Percentiles rank a stretch among this genome's conserved stretches.
phyloP scores from a whole-genome alignment of 2,113 vertebrate genomes.

The Numida meleagris region DNA sequence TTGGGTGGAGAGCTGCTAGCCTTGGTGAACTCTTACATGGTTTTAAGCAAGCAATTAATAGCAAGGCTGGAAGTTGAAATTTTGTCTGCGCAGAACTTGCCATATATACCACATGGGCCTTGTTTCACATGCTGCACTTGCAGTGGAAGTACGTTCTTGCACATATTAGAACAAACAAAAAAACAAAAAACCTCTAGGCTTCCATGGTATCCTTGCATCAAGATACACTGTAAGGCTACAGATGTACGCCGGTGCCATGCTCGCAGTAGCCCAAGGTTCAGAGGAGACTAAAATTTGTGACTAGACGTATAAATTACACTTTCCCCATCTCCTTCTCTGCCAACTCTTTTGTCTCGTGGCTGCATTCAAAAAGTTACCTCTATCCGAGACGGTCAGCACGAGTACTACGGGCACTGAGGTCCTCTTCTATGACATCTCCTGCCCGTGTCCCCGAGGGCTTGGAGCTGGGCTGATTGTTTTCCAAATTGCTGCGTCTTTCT shows the following conservation, averaged over 20 bases:
- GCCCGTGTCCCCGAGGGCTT: not conserved
- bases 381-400: slow-evolving; percentile 6
- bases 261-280: not conserved
- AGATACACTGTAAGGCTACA: not conserved
- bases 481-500: slow-evolving; percentile 24
- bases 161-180: not conserved
- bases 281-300: not conserved
- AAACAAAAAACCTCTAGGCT: not conserved
- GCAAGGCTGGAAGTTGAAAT: not conserved
- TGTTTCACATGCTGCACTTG: not conserved
- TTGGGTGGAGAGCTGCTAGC: slow-evolving; percentile 32
- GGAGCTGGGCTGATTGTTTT: not conserved
- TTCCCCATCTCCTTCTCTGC: not conserved
- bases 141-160: not conserved
- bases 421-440: not conserved
- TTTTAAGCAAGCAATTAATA: slow-evolving; percentile 43
- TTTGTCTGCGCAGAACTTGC: not conserved
- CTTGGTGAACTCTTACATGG: slow-evolving; percentile 23
- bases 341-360: not conserved
- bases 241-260: not conserved
- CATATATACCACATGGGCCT: not conserved
- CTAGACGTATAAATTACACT: not conserved
- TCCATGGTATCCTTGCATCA: not conserved
- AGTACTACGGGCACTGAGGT: not conserved
- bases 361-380: slow-evolving; percentile 4